Base-by-base conservation (phyloP, 2,113 vertebrate species). In the Siniperca chuatsi region DNA sequence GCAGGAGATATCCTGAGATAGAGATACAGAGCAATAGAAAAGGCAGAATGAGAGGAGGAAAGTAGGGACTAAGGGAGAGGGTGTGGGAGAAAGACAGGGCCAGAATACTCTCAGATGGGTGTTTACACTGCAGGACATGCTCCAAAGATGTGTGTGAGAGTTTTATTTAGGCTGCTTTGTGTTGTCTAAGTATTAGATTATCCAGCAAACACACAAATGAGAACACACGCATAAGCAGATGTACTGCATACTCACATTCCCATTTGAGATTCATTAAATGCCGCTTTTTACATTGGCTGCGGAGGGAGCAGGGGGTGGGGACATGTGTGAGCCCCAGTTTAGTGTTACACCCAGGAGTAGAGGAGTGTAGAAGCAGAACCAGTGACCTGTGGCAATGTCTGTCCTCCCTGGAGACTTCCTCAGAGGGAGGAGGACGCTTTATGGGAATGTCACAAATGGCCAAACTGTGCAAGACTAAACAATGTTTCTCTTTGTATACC, bases 321-420 rank as follows among this genome's bases (percentile, higher is more conserved):
- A 0, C 15, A 65, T 81, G 77, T 61, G 86, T 60, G 83, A 87
- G 88, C 70, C 82, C 78, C 75, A 90, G 93, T 91, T 92, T 93
- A 90, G 84, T 87, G 88, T 93, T 94, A 92, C 92, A 91, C 79
- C 81, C 72, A 37, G 54, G 86, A 92, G 86, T 29, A 81, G 85
- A 83, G 58, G 54, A 86, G 83, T 15, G 74, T 16, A 84, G 84
- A 64, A 50, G 87, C 55, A 40, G 78, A 87, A 91, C 46, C 90
- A 87, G 78, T 90, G 92, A 95, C 94, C 92, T 91, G 92, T 92
- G 87, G 88, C 90, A 93, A 94, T 89, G 83, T 82, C 86, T 91
- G 83, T 92, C 79, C 84, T 84, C 89, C 79, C 76, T 33, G 54
- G 85, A 91, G 90, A 87, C 73, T 67, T 81, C 71, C 83, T 66